These are phyloP conservation scores for Sialis lutaria DNA, from an alignment of 2,888 invertebrate genomes.

Conservation along the genomic window DNA sequence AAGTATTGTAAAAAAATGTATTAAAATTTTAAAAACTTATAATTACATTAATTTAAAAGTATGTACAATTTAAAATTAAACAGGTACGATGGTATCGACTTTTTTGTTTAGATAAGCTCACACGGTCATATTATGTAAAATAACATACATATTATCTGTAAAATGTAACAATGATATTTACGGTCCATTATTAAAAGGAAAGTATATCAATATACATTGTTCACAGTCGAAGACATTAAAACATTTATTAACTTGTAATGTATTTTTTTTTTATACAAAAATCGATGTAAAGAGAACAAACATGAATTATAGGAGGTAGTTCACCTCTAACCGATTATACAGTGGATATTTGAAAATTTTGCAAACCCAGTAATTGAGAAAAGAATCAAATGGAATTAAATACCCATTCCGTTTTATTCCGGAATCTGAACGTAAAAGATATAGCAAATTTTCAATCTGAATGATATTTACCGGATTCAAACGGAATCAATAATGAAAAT, in stretches of 20 bases:
- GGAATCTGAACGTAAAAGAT: no score
- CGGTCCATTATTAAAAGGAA: background rate
- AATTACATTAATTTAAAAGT: slow-evolving; percentile 3
- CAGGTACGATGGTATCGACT: slow-evolving; percentile 2
- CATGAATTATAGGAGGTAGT: no score
- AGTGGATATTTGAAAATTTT: background rate
- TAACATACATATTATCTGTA: background rate
- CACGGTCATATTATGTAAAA: background rate
- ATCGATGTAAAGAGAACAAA: no score
- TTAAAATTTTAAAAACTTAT: slow-evolving; percentile 4
- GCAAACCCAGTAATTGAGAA: no score
- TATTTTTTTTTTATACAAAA: background rate
- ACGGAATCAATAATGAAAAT: no score
- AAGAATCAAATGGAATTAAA: no score
- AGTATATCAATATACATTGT: background rate
- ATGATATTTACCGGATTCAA: no score
- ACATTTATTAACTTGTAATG: background rate
- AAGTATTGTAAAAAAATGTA: slow-evolving; percentile 1
- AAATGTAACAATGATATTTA: background rate
- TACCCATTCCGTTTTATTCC: no score
- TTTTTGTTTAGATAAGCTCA: slow-evolving; percentile 3
- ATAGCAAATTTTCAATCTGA: no score
- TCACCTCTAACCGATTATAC: no score
- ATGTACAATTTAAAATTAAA: slow-evolving; percentile 4
- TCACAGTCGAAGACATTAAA: background rate